These are phyloP conservation scores for Discoglossus pictus DNA, from an alignment of 2,797 vertebrate species.

Conservation along the genomic window DNA sequence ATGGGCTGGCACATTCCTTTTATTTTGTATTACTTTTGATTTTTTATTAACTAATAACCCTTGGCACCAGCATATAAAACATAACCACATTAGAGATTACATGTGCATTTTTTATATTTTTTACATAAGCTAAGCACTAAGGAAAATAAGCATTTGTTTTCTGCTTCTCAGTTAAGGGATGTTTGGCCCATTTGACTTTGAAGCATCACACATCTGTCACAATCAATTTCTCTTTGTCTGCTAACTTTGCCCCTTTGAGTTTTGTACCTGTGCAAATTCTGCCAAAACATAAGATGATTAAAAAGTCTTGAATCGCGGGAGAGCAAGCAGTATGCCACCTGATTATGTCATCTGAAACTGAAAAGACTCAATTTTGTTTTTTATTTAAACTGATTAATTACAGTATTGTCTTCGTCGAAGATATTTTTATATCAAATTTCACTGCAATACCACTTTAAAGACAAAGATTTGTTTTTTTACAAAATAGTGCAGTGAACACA, in stretches of 20 bases:
- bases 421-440: too few relatives aligned
- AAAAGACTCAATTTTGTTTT: background rate
- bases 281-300: constrained; percentile 43
- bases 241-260: constrained; percentile 32
- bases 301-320: constrained; percentile 14
- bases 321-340: constrained; percentile 5
- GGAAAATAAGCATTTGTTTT: constrained; percentile 13
- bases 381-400: too few relatives aligned
- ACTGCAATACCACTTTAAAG: too few relatives aligned
- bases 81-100: background rate
- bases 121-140: background rate
- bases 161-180: constrained; percentile 12
- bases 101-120: constrained; percentile 8
- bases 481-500: too few relatives aligned
- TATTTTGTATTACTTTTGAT: background rate
- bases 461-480: too few relatives aligned
- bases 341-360: constrained; percentile 20
- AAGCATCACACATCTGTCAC: constrained; percentile 43
- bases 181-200: constrained; percentile 22
- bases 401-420: too few relatives aligned
- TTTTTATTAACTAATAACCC: constrained; percentile 9
- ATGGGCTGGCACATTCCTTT: background rate
- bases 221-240: constrained; percentile 33
- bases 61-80: background rate
- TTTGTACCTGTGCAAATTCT: constrained; percentile 36